Percentiles rank a stretch among this genome's conserved stretches.
Conservation (phyloP, 2,797 vertebrate species). For the Centropyge bicolor region DNA sequence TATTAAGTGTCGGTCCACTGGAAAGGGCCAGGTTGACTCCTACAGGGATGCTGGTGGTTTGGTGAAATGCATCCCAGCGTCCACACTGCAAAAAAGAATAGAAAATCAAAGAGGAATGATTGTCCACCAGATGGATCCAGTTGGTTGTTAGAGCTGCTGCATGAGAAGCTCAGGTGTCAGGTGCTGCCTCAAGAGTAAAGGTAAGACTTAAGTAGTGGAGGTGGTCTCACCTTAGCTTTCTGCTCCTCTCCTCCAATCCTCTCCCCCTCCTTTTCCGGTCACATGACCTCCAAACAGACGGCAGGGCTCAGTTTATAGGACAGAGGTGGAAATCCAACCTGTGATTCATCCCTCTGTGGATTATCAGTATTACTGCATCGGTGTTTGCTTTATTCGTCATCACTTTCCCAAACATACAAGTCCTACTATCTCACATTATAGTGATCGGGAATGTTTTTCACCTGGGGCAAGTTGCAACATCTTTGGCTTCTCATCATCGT, state of each 20-base stretch:
- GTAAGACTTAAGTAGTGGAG: slow-evolving; percentile 63
- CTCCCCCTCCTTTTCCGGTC: slow-evolving; percentile 65
- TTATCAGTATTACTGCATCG: slow-evolving; percentile 35
- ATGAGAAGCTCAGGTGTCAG: slow-evolving; percentile 51
- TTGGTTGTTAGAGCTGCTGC: slow-evolving; percentile 18
- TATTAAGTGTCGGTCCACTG: slow-evolving; percentile 31
- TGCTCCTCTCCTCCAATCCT: slow-evolving; percentile 61
- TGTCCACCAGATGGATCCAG: slow-evolving; percentile 24
- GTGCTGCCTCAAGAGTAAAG: slow-evolving; percentile 62
- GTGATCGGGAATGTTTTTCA: slow-evolving; percentile 11
- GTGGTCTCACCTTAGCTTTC: slow-evolving; percentile 78
- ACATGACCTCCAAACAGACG: slow-evolving; percentile 74
- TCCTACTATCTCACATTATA: not conserved
- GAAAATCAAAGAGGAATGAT: not conserved
- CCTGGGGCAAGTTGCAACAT: slow-evolving; percentile 79
- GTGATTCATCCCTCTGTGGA: slow-evolving; percentile 64
- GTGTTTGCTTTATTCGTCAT: slow-evolving; percentile 29
- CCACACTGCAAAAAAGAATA: slow-evolving; percentile 1
- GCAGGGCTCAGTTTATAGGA: slow-evolving; percentile 69
- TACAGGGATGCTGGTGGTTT: slow-evolving; percentile 33
- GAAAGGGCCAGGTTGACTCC: slow-evolving; percentile 39
- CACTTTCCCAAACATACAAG: slow-evolving; percentile 42
- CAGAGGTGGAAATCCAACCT: slow-evolving; percentile 51
- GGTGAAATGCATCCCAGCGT: slow-evolving; percentile 57
- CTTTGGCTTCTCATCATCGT: slow-evolving; percentile 61